Base-by-base conservation (phyloP, 2,113 vertebrate genomes). In the Physeter macrocephalus region DNA sequence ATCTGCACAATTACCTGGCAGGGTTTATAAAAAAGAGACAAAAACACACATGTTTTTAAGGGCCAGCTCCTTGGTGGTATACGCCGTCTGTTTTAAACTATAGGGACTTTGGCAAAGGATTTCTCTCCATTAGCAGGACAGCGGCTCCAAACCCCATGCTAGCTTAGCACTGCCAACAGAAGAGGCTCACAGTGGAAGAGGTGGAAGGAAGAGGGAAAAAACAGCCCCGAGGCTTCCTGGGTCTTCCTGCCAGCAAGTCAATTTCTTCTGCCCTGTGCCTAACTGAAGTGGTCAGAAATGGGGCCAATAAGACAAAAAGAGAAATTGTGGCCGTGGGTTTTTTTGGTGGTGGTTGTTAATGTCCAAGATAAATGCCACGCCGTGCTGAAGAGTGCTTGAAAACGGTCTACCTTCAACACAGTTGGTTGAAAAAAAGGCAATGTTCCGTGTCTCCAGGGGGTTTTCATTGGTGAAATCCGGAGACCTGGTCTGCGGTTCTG, bases 391-490 rank as follows among this genome's bases (percentile, higher is more conserved):
- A 20, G 36, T 0, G 25, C 46, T 52, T 77, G 0, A 61, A 87
- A 34, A 62, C 0, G 57, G 13, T 17, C 88, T 64, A 99, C 99
- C 99, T 98, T 99, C 99, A 62, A 99, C 99, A 46, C 99, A 99
- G 97, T 99, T 99, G 71, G 99, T 99, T 12, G 99, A 99, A 88
- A 99, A 99, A 96, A 99, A 99, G n/a, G 98, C 99, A 72, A 99
- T 99, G 90, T 99, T 99, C 71, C 99, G 98, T 0, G 99, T 99
- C 96, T 99, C 99, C 95, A 99, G 96, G 0, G 99, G 99, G 89
- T 99, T 99, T 72, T 99, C 99, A 11, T 99, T 98, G 52, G 99
- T 99, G 97, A 98, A 99, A 74, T 99, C 99, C 4, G 99, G 99
- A 97, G 99, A 99, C 52, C 99, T 98, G 23, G 98, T 99, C 84